Evolutionary conservation across 2,888 invertebrate species (phyloP).

Genomic region (Platycnemis pennipes): DNA sequence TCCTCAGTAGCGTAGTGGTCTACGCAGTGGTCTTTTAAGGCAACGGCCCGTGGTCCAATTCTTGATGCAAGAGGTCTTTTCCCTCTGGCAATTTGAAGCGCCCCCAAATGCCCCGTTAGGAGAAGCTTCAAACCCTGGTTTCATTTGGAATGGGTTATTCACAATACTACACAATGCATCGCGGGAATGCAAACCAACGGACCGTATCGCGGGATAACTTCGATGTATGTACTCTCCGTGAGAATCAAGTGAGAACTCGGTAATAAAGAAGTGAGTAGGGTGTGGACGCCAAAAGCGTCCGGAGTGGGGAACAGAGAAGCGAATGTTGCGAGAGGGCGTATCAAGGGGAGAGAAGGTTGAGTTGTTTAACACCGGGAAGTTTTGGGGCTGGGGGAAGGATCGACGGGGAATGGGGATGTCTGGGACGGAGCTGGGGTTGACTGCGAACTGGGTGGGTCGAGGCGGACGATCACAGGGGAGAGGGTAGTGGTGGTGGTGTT

Average conservation of each 20-base stretch:
- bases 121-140: too few species aligned
- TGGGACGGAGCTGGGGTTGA: neutral
- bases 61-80: too few species aligned
- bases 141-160: too few species aligned
- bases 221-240: neutral
- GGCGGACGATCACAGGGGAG: neutral
- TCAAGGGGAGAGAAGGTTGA: neutral
- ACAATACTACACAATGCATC: neutral
- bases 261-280: neutral
- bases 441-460: neutral
- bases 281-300: neutral
- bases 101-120: too few species aligned
- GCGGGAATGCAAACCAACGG: neutral
- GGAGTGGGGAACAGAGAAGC: neutral
- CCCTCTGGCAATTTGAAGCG: too few species aligned
- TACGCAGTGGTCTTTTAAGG: too few species aligned
- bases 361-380: neutral
- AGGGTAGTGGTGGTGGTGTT: constrained; percentile 9
- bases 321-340: neutral
- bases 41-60: too few species aligned
- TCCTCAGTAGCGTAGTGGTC: too few species aligned
- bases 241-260: neutral
- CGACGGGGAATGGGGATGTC: neutral
- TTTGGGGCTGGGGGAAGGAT: neutral
- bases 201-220: neutral